Evolutionary conservation across 1,140 invertebrate species (phyloP).

Genomic region (Aphis craccivora): DNA sequence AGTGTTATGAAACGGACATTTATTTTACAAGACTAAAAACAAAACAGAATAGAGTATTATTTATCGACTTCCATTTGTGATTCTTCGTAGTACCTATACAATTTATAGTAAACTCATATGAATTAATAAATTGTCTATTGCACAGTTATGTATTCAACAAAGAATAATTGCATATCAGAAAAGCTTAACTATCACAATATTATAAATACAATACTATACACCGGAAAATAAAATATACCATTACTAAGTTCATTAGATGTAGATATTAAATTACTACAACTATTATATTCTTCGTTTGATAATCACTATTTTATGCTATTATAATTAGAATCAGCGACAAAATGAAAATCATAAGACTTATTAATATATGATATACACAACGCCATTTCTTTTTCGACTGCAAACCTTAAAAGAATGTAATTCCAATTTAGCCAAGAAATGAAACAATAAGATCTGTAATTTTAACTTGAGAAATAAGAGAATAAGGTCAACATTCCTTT

Average conservation of each 20-base stretch:
- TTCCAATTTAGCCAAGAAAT: background rate
- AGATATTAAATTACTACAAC: background rate
- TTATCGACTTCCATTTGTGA: background rate
- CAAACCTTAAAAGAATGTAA: background rate
- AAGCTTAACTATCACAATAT: background rate
- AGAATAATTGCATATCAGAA: background rate
- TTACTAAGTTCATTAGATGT: background rate
- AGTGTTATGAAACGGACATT: background rate
- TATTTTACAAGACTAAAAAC: background rate
- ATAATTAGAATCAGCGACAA: background rate
- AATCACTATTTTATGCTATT: background rate
- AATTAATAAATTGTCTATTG: background rate
- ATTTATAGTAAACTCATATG: background rate
- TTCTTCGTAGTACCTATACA: background rate
- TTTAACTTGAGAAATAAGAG: background rate
- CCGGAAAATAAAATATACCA: background rate
- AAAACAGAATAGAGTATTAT: background rate
- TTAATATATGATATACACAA: background rate
- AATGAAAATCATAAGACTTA: background rate
- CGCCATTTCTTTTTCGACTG: background rate
- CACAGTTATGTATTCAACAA: background rate
- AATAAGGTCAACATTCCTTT: slow-evolving; percentile 20
- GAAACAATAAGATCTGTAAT: background rate
- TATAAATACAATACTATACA: background rate
- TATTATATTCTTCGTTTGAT: background rate